Base-by-base conservation (phyloP, 2,888 invertebrate species). In the Agrochola macilenta region DNA sequence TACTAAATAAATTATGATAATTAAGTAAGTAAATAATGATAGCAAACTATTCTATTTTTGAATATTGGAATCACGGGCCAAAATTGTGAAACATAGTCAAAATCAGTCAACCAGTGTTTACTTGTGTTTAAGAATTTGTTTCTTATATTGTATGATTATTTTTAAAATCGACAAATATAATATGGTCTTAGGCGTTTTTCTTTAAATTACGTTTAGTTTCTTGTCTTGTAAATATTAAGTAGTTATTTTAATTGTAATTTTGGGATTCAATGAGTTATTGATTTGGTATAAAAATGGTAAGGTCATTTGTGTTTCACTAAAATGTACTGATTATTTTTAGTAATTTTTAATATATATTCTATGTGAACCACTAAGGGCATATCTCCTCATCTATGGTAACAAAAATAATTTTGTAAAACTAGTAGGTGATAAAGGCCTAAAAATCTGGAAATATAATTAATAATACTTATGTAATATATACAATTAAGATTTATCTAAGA, bases 301-400 rank as follows among this genome's bases (percentile, higher is more conserved):
- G 92, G 92, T 93, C 93, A 91, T 95, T 95, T 96, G 93, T 92
- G 95, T 95, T 96, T 93, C 92, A 93, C 94, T 95, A 91, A 95
- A 96, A 95, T 96, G 96, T 95, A 96, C 96, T 96, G 96, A 96
- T 96, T 96, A 96, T 94, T 95, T 96, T 95, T 95, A 95, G 94
- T 93, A 91, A 93, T 94, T 93, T 78, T 90, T 92, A 93, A 90
- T 93, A 93, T 95, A 94, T 95, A 94, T 95, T 94, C 93, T 94
- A 92, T 94, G 95, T 93, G 90, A 93, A 92, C 95, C 95, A 95
- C 95, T 92, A 84, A 91, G 91, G 92, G 91, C 92, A 93, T 92
- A 91, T 92, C 90, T 91, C 95, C 96, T 96, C 96, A 95, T 95
- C 96, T 96, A 96, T 96, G 95, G 95, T 92, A 87, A 87, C 83